Base-by-base conservation (phyloP, 2,888 invertebrate species). In the Stenolophus ochropezus region DNA sequence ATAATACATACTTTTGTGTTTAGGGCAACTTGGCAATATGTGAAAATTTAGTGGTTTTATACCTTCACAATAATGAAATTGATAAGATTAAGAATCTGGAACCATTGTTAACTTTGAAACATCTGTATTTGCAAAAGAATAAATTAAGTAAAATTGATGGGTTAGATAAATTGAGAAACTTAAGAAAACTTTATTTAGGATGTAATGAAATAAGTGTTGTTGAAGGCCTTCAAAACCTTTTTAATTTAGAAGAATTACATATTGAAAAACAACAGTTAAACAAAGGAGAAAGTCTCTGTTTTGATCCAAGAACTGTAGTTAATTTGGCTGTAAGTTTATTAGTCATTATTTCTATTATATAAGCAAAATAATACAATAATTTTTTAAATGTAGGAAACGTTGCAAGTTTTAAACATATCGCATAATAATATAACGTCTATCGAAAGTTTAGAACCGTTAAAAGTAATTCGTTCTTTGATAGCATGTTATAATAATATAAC, bases 101-200 rank as follows among this genome's bases (percentile, higher is more conserved):
- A 51, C 85, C 87, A 3, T 87, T 92, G n/a, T 85, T 85, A 11
- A 91, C 91, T 83, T 87, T 96, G 56, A 90, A 91, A 18, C 92
- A 93, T 84, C 90, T 94, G 16, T 97, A 94, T 89, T 91, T 95
- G 51, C 97, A 96, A 86, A 95, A 94, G 86, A 98, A 98, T 87
- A 92, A 92, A 85, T 93, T 98, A 84, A 88, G 91, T 0, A 93
- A 92, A 87, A 93, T 98, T 20, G 92, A 94, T 87, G 95, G 96
- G 85, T 86, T 97, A 4, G 90, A 93, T 71, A 88, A 90, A 21
- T 90, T 96, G 77, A 89, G 88, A 33, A 93, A 94, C 83, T 89
- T 98, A 76, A 93, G 93, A 84, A 96, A 96, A 87, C 87, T 98
- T 1, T 97, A 96, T 87, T 88, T 95, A 82, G 93, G 94, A 0